Base-by-base conservation (phyloP, 2,888 invertebrate genomes). In the Eupithecia insigniata region DNA sequence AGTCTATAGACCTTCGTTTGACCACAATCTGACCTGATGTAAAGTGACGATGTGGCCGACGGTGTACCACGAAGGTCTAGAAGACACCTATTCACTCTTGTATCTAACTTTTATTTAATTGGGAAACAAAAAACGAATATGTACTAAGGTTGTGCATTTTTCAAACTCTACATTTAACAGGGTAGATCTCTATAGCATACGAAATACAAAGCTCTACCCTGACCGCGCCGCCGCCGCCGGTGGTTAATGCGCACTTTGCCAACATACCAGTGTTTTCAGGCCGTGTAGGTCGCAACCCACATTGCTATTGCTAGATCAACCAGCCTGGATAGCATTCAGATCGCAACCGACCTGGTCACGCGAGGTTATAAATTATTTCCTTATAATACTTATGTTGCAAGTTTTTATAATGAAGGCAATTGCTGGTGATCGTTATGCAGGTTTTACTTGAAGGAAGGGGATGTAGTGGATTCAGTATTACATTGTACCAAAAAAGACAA, bases 261-360 rank as follows among this genome's bases (percentile, higher is more conserved):
- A 60, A 60, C 30, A 18, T 58, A 26, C 18, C 60, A 51, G 30
- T 60, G 30, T 12, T 62, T 69, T 67, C 55, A 73, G 73, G 67
- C 43, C 69, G 51, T 65, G 64, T 72, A 76, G 73, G 71, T 65
- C 71, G 34, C 68, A 68, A 66, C 72, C 76, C 51, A 76, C 71
- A 65, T 66, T 22, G 32, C 62, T 69, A 70, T 72, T 73, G 72
- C 67, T 65, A 64, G 70, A 67, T 58, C 46, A 58, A 69, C 72
- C 58, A 64, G 73, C 72, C 74, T 73, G 67, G 65, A 71, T 64
- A 58, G 60, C 71, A 73, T 77, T 73, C 71, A 77, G 76, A 73
- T 71, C 71, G 75, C 65, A 70, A 77, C 75, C 51, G 62, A 69
- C 34, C 66, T 36, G 34, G 64, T 71, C 74, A 74, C 74, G 74